These are phyloP conservation scores for Mobula birostris DNA, from an alignment of 2,113 vertebrate species.

Conservation along the genomic window DNA sequence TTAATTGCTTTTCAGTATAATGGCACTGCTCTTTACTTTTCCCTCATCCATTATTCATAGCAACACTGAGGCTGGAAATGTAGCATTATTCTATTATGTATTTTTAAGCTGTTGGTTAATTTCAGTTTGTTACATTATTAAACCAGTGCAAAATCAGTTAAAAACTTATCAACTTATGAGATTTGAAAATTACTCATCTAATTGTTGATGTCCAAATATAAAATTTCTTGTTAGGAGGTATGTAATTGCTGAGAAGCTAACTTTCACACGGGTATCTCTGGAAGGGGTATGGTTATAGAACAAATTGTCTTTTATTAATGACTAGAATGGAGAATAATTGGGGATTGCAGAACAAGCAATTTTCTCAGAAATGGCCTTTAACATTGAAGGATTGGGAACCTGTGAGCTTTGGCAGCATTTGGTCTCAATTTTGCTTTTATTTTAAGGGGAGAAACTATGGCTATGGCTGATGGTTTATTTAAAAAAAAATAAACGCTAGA, in stretches of 20 bases:
- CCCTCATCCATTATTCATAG: not conserved
- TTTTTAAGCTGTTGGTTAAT: not conserved
- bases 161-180: not conserved
- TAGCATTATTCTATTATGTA: not conserved
- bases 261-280: too few species aligned
- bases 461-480: too few species aligned
- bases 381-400: too few species aligned
- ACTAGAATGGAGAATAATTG: too few species aligned
- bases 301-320: too few species aligned
- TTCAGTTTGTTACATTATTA: not conserved
- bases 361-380: too few species aligned
- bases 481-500: too few species aligned
- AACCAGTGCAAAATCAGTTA: not conserved
- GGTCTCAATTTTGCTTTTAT: not conserved
- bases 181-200: not conserved
- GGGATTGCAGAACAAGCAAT: too few species aligned
- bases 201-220: not conserved
- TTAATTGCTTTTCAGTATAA: not conserved
- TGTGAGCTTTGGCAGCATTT: not conserved
- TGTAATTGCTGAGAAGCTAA: too few species aligned
- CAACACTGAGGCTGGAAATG: not conserved
- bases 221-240: too few species aligned
- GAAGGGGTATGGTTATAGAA: too few species aligned
- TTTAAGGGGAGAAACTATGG: not conserved
- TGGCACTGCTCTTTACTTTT: not conserved